Evolutionary conservation across 2,797 vertebrate genomes (phyloP).

Genomic region (Melanotaenia pygmaea): DNA sequence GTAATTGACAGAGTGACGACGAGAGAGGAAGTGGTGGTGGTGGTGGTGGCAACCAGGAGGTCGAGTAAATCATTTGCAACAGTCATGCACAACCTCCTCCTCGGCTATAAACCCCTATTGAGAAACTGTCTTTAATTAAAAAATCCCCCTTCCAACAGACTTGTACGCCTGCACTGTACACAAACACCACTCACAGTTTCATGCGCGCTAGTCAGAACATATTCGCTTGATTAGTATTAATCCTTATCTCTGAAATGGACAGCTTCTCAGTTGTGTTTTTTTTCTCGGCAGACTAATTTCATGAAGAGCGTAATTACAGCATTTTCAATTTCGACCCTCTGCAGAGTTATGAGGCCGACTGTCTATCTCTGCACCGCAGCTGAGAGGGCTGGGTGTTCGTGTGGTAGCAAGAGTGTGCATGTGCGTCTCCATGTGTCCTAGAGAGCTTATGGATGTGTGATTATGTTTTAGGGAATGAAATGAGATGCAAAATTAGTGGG

Average conservation of each 20-base stretch:
- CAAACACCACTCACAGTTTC: conserved; percentile 50
- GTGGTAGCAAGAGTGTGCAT: conserved; percentile 4
- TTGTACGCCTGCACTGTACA: conserved; percentile 25
- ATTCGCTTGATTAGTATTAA: conserved; percentile 73
- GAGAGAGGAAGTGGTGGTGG: conserved; percentile 11
- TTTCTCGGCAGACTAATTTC: conserved; percentile 74
- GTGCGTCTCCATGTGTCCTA: conserved; percentile 14
- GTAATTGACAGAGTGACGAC: conserved; percentile 73
- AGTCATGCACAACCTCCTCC: conserved; percentile 15
- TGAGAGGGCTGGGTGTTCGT: conserved; percentile 31
- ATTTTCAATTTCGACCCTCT: conserved; percentile 75
- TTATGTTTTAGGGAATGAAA: conserved; percentile 51
- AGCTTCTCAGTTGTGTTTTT: conserved; percentile 70
- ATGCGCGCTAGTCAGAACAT: conserved; percentile 55
- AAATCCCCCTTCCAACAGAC: conserved; percentile 22
- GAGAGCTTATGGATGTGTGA: conserved; percentile 34
- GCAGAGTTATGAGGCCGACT: conserved; percentile 57
- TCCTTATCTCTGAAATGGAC: conserved; percentile 76
- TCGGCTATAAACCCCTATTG: conserved; percentile 37
- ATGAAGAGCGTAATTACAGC: conserved; percentile 81
- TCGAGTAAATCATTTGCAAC: conserved; percentile 60
- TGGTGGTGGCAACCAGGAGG: conserved; percentile 32
- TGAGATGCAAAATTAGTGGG: conserved; percentile 48
- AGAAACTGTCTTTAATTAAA: conserved; percentile 78
- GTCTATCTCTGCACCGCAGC: conserved; percentile 74